Percentiles rank a stretch among this genome's conserved stretches.
These are phyloP conservation scores for Cheilosia vulpina DNA, from an alignment of 2,888 invertebrate species.

Conservation along the genomic window DNA sequence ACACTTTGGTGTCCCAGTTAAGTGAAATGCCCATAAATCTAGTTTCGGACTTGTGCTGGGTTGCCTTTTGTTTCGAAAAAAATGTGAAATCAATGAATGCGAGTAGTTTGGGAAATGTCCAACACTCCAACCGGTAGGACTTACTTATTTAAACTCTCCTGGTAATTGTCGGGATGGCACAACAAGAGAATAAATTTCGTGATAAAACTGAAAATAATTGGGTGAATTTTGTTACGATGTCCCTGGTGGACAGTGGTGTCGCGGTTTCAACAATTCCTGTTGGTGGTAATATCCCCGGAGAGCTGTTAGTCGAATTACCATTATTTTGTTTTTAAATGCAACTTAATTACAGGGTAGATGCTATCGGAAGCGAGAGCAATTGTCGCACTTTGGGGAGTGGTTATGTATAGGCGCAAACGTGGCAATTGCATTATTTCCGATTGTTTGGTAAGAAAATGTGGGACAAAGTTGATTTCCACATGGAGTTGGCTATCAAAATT, in stretches of 20 bases:
- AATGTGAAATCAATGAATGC: slow-evolving; percentile 54
- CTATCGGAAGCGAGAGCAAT: slow-evolving; percentile 30
- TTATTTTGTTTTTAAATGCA: slow-evolving; percentile 61
- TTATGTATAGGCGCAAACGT: slow-evolving; percentile 6
- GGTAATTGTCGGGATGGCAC: slow-evolving; percentile 65
- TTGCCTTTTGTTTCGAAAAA: slow-evolving; percentile 22
- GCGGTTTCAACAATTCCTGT: slow-evolving; percentile 38
- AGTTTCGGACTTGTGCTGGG: slow-evolving; percentile 16
- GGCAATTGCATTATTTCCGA: slow-evolving; percentile 55
- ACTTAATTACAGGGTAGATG: slow-evolving; percentile 51
- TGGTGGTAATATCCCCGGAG: slow-evolving; percentile 45
- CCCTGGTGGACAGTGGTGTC: slow-evolving; percentile 24
- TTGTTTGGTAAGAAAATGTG: slow-evolving; percentile 34
- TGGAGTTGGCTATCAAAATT: too few relatives aligned
- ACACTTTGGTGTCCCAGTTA: slow-evolving; percentile 71
- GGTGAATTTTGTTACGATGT: slow-evolving; percentile 42
- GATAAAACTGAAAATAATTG: slow-evolving; percentile 74
- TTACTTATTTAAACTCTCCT: slow-evolving; percentile 68
- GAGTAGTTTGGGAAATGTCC: slow-evolving; percentile 32
- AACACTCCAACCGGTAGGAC: slow-evolving; percentile 60
- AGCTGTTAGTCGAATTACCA: slow-evolving; percentile 60
- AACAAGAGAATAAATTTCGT: slow-evolving; percentile 69
- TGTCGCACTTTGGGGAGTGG: slow-evolving; percentile 16
- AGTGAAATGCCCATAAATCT: slow-evolving; percentile 71
- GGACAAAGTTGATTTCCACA: not conserved